Evolutionary conservation across 2,113 vertebrate genomes (phyloP).

Genomic region (Trematocara variabile): DNA sequence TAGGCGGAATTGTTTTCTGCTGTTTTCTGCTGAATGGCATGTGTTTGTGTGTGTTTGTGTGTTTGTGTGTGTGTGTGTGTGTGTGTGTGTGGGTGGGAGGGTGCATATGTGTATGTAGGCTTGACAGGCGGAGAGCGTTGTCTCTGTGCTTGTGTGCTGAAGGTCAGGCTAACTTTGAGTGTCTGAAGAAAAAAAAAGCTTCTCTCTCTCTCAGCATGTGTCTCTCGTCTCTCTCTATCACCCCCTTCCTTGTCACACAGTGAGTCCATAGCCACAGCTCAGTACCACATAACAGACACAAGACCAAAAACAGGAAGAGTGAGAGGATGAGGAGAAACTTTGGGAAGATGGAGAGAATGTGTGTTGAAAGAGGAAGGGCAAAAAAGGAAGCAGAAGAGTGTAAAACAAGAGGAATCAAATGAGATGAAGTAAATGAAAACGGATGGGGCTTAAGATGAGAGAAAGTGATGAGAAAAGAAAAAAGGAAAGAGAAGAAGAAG

Average conservation of each 20-base stretch:
- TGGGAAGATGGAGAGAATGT: neutral
- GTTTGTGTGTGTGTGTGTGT: no score
- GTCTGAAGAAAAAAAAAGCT: conserved; percentile 10
- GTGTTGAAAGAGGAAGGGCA: neutral
- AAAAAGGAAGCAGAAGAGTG: neutral
- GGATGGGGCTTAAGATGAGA: neutral
- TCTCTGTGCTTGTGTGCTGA: conserved; percentile 39
- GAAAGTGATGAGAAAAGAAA: neutral
- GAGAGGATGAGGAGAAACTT: neutral
- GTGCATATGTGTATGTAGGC: conserved; percentile 6
- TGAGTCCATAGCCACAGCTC: neutral
- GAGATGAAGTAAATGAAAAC: neutral
- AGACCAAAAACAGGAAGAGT: neutral
- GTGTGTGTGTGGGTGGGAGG: neutral
- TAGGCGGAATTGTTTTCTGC: conserved; percentile 35
- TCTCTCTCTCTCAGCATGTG: neutral
- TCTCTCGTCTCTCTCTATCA: neutral
- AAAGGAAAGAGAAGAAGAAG: neutral
- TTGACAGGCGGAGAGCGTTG: conserved; percentile 24
- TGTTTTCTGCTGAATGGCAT: neutral
- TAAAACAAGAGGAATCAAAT: neutral
- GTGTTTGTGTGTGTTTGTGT: neutral
- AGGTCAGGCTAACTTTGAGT: conserved; percentile 57
- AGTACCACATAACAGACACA: neutral
- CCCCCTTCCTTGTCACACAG: neutral